Evolutionary conservation across 2,797 vertebrate genomes (phyloP).

Genomic region (Tachyglossus aculeatus): DNA sequence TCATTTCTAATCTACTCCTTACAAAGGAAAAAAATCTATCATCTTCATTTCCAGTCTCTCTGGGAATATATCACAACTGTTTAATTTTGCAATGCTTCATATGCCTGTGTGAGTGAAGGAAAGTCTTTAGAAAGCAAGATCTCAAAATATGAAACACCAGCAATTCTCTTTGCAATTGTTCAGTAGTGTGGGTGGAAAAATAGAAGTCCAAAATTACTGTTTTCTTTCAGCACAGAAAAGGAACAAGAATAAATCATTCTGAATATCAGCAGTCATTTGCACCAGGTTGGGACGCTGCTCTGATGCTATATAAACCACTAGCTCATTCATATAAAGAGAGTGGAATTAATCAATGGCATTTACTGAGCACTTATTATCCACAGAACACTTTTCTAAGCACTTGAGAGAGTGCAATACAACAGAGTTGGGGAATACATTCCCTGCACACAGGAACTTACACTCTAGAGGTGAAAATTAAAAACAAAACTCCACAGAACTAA

Average conservation of each 20-base stretch:
- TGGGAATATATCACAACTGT: neutral
- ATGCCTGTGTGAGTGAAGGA: too few relatives aligned
- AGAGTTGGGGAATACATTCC: too few relatives aligned
- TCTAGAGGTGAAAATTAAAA: neutral
- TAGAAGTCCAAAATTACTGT: neutral
- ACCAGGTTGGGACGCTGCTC: neutral
- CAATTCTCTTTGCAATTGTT: neutral
- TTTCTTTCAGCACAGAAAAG: neutral
- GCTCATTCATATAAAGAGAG: neutral
- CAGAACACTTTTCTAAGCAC: too few relatives aligned
- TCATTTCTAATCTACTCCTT: neutral
- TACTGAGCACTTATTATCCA: too few relatives aligned
- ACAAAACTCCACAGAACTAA: neutral
- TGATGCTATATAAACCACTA: neutral
- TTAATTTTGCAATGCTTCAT: neutral
- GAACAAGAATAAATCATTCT: neutral
- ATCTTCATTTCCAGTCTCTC: neutral
- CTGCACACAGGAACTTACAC: too few relatives aligned
- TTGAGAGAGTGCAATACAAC: too few relatives aligned
- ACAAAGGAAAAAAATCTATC: neutral
- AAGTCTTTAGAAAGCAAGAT: neutral
- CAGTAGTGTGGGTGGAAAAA: slow-evolving; percentile 4
- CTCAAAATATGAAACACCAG: neutral
- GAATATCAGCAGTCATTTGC: neutral
- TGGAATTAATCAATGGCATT: too few relatives aligned